A percentile compares a stretch with the other conserved stretches of the same genome.
Conservation (phyloP, 2,888 invertebrate genomes). For the Alentia gelatinosa region DNA sequence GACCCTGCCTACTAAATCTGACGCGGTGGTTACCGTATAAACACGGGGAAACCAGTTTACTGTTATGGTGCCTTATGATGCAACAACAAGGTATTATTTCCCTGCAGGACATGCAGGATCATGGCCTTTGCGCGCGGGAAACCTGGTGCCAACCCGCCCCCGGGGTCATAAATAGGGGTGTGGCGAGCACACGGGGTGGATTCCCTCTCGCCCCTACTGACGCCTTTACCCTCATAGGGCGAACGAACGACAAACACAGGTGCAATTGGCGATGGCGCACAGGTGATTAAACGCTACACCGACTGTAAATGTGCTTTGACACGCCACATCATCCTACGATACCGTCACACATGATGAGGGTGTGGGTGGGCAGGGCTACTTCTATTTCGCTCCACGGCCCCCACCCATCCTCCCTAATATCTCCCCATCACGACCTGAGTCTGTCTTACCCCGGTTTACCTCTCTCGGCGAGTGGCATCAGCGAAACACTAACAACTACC, state of each 20-base stretch:
- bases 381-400: background rate
- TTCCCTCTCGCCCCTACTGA: background rate
- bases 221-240: background rate
- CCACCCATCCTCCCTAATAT: background rate
- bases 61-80: constrained; percentile 24
- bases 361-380: no score
- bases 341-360: no score
- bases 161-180: background rate
- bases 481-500: no score
- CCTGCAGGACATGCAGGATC: background rate
- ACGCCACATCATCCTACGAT: no score
- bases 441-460: background rate
- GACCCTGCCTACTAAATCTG: no score
- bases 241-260: background rate
- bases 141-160: no score
- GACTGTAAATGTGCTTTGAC: background rate
- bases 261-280: background rate
- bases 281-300: background rate
- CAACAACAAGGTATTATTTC: constrained; percentile 35
- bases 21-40: no score
- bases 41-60: constrained; percentile 6
- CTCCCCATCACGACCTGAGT: background rate
- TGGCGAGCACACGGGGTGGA: background rate
- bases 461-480: no score
- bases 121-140: background rate